Percentiles rank a stretch among this genome's conserved stretches.
These are phyloP conservation scores for Caenorhabditis inopinata DNA, from an alignment of 1,140 invertebrate genomes.

Conservation along the genomic window DNA sequence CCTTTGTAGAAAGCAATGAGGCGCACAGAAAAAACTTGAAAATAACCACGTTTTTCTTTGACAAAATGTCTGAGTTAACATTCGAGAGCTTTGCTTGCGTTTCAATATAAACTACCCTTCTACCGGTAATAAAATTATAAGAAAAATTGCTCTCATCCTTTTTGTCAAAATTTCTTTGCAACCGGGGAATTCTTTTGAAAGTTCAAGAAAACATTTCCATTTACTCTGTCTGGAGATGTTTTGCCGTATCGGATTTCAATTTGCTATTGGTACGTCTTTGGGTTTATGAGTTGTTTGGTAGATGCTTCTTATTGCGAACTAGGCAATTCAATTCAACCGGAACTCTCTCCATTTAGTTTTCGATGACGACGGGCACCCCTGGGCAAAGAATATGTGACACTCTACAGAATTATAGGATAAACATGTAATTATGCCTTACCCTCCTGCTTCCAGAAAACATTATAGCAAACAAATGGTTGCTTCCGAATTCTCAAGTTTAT, in stretches of 20 bases:
- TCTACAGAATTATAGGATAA: no score
- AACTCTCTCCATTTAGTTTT: background rate
- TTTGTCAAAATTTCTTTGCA: background rate
- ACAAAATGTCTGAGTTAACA: background rate
- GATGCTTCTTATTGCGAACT: conserved; percentile 9
- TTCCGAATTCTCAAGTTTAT: no score
- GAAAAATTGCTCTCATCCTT: background rate
- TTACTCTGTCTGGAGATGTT: background rate
- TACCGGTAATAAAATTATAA: background rate
- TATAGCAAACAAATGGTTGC: no score
- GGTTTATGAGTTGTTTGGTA: background rate
- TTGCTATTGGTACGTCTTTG: background rate
- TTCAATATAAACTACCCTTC: background rate
- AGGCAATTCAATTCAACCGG: background rate
- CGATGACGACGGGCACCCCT: no score
- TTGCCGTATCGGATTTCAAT: background rate
- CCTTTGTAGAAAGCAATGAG: background rate
- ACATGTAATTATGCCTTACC: no score
- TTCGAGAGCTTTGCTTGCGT: background rate
- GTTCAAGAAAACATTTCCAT: conserved; percentile 21
- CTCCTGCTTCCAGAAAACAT: no score
- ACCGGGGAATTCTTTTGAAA: background rate
- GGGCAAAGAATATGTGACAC: no score
- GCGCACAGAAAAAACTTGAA: background rate
- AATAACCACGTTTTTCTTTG: background rate